phyloP scores from a whole-genome alignment of 1,140 invertebrate genomes.

The Bombus pyrosoma region DNA sequence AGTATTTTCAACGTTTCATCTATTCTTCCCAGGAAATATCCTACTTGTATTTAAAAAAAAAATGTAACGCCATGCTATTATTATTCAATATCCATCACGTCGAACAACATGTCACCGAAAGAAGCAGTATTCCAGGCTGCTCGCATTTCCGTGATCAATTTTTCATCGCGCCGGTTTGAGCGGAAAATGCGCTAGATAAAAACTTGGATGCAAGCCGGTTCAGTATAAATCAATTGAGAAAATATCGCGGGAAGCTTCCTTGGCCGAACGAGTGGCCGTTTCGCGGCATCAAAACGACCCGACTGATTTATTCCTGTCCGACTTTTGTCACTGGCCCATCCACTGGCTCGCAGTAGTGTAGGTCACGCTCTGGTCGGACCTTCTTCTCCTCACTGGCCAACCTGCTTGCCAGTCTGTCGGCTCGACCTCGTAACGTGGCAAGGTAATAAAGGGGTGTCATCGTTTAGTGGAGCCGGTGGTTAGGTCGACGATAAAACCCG shows the following conservation, averaged over 20 bases:
- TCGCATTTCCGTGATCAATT: neutral
- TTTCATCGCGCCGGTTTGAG: neutral
- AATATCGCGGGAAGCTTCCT: conserved; percentile 3
- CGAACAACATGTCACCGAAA: neutral
- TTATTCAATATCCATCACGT: neutral
- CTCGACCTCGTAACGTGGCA: conserved; percentile 5
- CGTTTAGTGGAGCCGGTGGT: conserved; percentile 59
- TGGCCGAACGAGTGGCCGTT: neutral
- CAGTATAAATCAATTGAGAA: conserved; percentile 12
- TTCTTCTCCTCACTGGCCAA: neutral
- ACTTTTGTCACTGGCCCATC: conserved; percentile 32
- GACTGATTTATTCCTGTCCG: conserved; percentile 55
- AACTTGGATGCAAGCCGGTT: neutral
- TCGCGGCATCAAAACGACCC: conserved; percentile 2
- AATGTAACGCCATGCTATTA: neutral
- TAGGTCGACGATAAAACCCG: conserved; percentile 63
- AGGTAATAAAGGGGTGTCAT: conserved; percentile 67
- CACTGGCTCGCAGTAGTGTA: conserved; percentile 30
- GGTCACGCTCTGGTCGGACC: conserved; percentile 26
- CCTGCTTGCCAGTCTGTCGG: neutral
- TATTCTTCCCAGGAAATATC: neutral
- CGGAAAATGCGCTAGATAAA: neutral
- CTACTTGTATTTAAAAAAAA: no score
- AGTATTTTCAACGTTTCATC: neutral
- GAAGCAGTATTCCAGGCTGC: neutral